Evolutionary conservation across 2,888 invertebrate genomes (phyloP).

Genomic region (Seira sanloemensis): DNA sequence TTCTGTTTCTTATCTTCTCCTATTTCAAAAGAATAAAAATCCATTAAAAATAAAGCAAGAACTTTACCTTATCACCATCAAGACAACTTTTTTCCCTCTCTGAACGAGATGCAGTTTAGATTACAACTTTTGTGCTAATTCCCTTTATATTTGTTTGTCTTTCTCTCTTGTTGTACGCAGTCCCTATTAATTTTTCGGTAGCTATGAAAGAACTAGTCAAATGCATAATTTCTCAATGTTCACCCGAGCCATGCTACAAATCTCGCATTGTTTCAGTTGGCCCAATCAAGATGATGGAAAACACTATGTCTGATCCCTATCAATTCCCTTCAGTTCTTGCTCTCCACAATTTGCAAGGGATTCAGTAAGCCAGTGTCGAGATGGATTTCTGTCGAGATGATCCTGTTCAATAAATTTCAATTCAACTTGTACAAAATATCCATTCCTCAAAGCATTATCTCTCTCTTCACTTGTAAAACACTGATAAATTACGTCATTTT

Average conservation of each 20-base stretch:
- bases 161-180: not conserved
- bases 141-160: not conserved
- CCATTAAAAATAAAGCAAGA: conserved; percentile 17
- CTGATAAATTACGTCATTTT: conserved; percentile 49
- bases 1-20: conserved; percentile 7
- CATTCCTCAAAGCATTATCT: too few species aligned
- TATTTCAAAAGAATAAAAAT: conserved; percentile 13
- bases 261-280: conserved; percentile 50
- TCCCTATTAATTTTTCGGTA: too few species aligned
- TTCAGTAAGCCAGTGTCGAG: too few species aligned
- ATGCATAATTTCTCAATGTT: not conserved
- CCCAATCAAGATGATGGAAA: conserved; percentile 43
- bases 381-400: conserved; percentile 12
- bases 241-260: not conserved
- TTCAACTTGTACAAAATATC: too few species aligned
- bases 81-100: not conserved
- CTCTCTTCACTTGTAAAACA: conserved; percentile 40
- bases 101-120: conserved; percentile 46
- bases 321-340: conserved; percentile 17
- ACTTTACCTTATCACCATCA: too few species aligned
- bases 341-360: too few species aligned
- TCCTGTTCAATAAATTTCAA: conserved; percentile 37
- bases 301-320: conserved; percentile 42
- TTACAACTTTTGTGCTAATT: conserved; percentile 4
- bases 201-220: not conserved